These are phyloP conservation scores for Eristalinus aeneus DNA, from an alignment of 2,888 invertebrate species.

Conservation along the genomic window DNA sequence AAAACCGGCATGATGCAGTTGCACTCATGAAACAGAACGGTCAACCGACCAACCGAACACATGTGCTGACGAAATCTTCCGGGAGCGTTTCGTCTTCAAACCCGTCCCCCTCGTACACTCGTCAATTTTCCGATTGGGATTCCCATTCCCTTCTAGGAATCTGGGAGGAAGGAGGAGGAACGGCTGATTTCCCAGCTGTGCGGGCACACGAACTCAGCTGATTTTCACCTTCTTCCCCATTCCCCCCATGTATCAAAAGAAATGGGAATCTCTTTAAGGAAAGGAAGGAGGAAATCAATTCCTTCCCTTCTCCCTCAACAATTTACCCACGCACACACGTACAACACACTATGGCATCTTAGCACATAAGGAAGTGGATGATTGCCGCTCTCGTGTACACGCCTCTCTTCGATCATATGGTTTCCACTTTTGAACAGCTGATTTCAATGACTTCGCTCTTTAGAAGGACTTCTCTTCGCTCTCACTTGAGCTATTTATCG, in stretches of 20 bases:
- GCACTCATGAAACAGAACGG: not conserved
- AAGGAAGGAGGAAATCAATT: constrained; percentile 43
- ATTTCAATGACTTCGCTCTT: constrained; percentile 39
- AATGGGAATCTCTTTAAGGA: not conserved
- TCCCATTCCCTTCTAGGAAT: not conserved
- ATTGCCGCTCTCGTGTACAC: not conserved
- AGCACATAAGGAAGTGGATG: constrained; percentile 42
- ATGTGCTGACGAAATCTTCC: constrained; percentile 52
- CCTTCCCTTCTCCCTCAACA: not conserved
- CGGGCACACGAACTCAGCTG: constrained; percentile 73
- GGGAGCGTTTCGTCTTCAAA: constrained; percentile 38
- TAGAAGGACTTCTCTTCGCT: not conserved
- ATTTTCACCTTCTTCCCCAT: constrained; percentile 26
- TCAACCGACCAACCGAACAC: not conserved
- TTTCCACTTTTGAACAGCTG: constrained; percentile 50
- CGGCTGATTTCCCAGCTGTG: constrained; percentile 80
- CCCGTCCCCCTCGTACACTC: not conserved
- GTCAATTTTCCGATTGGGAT: constrained; percentile 28
- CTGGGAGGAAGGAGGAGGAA: constrained; percentile 45
- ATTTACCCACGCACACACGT: not conserved
- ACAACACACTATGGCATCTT: not conserved
- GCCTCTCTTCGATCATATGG: constrained; percentile 57
- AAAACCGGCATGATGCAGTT: constrained; percentile 60
- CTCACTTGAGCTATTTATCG: constrained; percentile 29
- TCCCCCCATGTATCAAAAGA: not conserved